Evolutionary conservation across 1,140 invertebrate genomes (phyloP), one percentile per base, ranked within the genome.

Genomic region (Aphis gossypii): DNA sequence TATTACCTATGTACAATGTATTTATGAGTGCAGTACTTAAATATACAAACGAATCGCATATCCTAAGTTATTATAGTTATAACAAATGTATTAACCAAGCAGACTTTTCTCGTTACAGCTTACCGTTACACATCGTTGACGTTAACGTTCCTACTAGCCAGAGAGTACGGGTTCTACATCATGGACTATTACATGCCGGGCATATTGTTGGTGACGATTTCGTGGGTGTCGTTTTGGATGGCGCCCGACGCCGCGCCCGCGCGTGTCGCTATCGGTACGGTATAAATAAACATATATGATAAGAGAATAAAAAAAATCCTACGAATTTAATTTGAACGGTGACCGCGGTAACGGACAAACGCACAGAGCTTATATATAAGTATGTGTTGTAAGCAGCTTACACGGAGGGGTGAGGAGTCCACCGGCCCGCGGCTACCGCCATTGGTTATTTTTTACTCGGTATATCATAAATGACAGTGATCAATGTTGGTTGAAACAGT

Each of bases 171-270:
- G 76, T 98, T 98, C 95, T 98, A 98, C 94, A 95, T 98, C 86
- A 97, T 98, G 96, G 98, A 98, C 94, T 98, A 98, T 94, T 98
- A 98, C 94, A 96, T 98, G 93, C 98, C 98, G 2, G 98, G 98
- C 3, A 98, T 98, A 95, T 96, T 98, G 94, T 97, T 98, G 94
- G 98, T 98, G 14, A 97, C 97, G 20, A 97, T 98, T 93, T 98
- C 98, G 0, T 98, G 98, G 98, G 97, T 98, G 25, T 97, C 98
- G 0, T 98, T 98, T 94, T 98, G 98, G 98, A 95, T 98, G 87
- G 97, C 98, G 94, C 97, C 97, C 38, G 98, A 98, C 94, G 97
- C 98, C 20, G 96, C 97, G 20, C 97, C 98, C 4, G 97, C 97
- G 21, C 96, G 97, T 94, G 97, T 97, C 60, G 97, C 97, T 41